These are phyloP conservation scores for Nanorana parkeri DNA, from an alignment of 2,113 vertebrate genomes.

Conservation along the genomic window DNA sequence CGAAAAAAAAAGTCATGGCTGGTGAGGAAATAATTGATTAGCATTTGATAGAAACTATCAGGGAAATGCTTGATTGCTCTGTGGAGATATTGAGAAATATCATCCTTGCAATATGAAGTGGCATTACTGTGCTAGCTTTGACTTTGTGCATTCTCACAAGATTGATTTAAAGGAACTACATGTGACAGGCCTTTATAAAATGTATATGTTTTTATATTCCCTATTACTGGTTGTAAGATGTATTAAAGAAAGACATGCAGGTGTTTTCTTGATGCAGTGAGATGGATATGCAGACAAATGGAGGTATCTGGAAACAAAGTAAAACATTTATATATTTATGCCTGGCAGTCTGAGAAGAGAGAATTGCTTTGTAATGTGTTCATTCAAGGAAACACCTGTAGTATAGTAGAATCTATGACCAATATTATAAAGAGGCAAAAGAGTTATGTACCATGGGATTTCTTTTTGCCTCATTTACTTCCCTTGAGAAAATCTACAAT, in stretches of 20 bases:
- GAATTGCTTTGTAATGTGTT: too few relatives aligned
- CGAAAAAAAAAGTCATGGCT: constrained; percentile 34
- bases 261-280: too few relatives aligned
- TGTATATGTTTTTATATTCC: constrained; percentile 4
- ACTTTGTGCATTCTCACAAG: constrained; percentile 37
- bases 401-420: too few relatives aligned
- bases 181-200: constrained; percentile 44
- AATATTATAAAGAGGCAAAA: too few relatives aligned
- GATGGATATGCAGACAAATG: too few relatives aligned
- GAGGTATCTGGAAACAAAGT: too few relatives aligned
- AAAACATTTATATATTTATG: too few relatives aligned
- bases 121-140: constrained; percentile 34
- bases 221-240: constrained; percentile 45
- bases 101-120: constrained; percentile 48
- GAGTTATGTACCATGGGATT: too few relatives aligned
- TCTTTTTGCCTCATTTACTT: too few relatives aligned
- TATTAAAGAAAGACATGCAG: constrained; percentile 2
- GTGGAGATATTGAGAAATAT: constrained; percentile 53
- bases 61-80: constrained; percentile 55
- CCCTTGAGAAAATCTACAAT: too few relatives aligned
- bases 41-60: constrained; percentile 57
- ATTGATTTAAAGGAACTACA: constrained; percentile 34
- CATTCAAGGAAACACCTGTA: too few relatives aligned
- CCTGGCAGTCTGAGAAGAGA: too few relatives aligned
- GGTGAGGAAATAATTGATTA: constrained; percentile 57